Evolutionary conservation across 30 jellyfish, hydroid and myxozoan genomes (phyloP), one percentile per base, ranked within the genome.

Genomic region (Chrysaora quinquecirrha): DNA sequence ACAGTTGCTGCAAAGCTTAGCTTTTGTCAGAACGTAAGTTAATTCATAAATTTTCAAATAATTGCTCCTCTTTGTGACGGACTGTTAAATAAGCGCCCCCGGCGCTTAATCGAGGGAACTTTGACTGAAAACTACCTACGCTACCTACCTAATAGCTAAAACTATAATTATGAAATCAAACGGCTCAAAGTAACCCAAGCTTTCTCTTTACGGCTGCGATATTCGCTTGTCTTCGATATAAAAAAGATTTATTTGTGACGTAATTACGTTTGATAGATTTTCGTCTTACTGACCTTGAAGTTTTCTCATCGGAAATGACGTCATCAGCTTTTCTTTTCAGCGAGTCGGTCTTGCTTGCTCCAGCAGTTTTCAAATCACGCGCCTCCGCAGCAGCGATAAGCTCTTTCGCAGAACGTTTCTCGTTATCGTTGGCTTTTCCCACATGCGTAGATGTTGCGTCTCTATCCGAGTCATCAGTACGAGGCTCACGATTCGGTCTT

Each of bases 311-410:
- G 24, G 65, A 89, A 1, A 33, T 75, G 28, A 65, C n/a, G 0
- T 43, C 85, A 28, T 78, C 89, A 65, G 89, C 96, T 60, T 88
- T 88, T 33, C 93, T 62, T 43, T 78, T 80, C 77, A 75, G 62
- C 62, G 88, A 22, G 19, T 85, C 95, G 49, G n/a, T 54, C 80
- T 60, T 70, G 21, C 73, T 64, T 38, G 22, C 31, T 14, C 52
- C 43, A 3, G 46, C 78, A 18, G 23, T 73, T 65, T 23, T 29
- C 66, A 24, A 29, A 0, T 85, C 89, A 1, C 96, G 83, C 3
- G 85, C 96, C 72, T 88, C 96, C 11, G 96, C 96, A 14, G 86
- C 93, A 0, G 96, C 96, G 46, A 88, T 88, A 20, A 88, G 56
- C 54, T 73, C 88, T 32, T 72, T 74, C 21, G 95, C 85, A 43